Conservation (phyloP, 2,797 vertebrate species). For the Rhinella marina region DNA sequence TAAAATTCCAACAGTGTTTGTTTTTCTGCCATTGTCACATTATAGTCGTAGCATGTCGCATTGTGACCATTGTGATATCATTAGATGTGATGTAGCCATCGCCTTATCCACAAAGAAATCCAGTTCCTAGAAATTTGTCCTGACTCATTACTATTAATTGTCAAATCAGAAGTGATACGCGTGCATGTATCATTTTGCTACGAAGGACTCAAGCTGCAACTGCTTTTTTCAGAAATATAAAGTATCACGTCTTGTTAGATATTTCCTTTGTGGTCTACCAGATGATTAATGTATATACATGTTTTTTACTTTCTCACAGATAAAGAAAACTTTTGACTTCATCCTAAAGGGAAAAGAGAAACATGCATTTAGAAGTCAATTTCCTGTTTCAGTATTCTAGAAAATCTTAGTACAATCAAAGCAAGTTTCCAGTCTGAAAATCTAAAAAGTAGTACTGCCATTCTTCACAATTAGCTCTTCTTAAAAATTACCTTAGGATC, state of each 20-base stretch:
- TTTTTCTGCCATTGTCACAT: too few relatives aligned
- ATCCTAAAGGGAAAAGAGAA: not conserved
- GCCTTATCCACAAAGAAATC: not conserved
- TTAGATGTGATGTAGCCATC: not conserved
- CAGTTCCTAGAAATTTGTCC: not conserved
- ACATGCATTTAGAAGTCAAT: not conserved
- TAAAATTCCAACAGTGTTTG: too few relatives aligned
- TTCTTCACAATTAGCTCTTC: not conserved
- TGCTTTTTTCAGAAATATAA: not conserved
- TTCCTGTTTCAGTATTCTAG: not conserved
- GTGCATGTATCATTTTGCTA: not conserved
- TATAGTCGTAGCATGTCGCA: too few relatives aligned
- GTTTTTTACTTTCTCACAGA: not conserved
- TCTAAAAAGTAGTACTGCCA: not conserved
- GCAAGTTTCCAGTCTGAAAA: not conserved
- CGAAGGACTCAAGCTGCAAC: not conserved
- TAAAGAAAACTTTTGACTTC: not conserved
- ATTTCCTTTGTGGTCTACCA: not conserved
- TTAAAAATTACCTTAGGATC: not conserved
- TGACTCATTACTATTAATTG: not conserved
- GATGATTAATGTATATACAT: not conserved
- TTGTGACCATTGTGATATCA: too few relatives aligned
- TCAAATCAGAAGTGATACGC: slow-evolving; percentile 15
- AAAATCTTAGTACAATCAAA: not conserved
- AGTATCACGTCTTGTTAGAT: not conserved